Conservation (phyloP, 2,888 invertebrate genomes). For the Cephalotes varians region DNA sequence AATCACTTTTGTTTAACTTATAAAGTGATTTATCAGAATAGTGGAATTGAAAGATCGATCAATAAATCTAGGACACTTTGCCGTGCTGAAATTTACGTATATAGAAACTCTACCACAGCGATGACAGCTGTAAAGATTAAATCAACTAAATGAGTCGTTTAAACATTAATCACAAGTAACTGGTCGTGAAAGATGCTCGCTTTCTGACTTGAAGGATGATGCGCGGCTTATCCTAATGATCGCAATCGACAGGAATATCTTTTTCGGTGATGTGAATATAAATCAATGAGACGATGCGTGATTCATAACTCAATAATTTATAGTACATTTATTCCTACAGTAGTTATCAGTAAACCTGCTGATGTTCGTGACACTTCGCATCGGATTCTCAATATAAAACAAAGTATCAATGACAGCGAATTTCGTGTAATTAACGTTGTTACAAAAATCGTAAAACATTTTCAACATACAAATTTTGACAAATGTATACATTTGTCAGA, state of each 20-base stretch:
- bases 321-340: conserved; percentile 21
- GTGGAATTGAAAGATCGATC: background rate
- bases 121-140: conserved; percentile 13
- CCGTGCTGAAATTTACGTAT: background rate
- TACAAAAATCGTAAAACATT: conserved; percentile 18
- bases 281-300: conserved; percentile 18
- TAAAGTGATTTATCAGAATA: background rate
- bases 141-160: conserved; percentile 7
- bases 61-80: background rate
- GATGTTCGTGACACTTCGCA: background rate
- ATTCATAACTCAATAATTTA: conserved; percentile 48
- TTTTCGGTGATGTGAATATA: conserved; percentile 22
- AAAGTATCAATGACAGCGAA: background rate
- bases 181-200: background rate
- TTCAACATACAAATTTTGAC: background rate
- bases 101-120: background rate
- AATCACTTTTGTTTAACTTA: background rate
- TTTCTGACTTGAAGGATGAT: conserved; percentile 7
- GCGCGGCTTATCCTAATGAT: background rate
- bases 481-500: background rate
- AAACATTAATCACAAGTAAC: conserved; percentile 15
- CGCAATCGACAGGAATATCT: background rate
- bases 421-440: background rate
- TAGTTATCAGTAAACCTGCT: background rate
- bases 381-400: background rate